phyloP scores from a whole-genome alignment of 2,888 invertebrate species.

The Pachydiplax longipennis region DNA sequence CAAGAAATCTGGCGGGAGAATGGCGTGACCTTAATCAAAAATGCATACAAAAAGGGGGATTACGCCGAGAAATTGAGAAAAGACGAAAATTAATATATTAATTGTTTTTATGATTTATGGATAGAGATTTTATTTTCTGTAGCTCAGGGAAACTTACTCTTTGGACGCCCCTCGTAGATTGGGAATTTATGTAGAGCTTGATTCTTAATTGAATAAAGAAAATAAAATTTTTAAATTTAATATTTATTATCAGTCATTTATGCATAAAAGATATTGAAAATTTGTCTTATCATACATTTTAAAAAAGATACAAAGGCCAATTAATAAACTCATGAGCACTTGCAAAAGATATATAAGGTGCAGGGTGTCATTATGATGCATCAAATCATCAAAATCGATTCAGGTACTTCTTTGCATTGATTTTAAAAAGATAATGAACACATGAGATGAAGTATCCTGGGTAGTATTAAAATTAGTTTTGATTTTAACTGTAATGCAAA shows the following conservation, averaged over 20 bases:
- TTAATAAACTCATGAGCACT: slow-evolving; percentile 10
- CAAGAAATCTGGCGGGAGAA: too few relatives aligned
- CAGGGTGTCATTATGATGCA: slow-evolving; percentile 5
- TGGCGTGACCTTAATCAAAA: too few relatives aligned
- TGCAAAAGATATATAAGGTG: slow-evolving; percentile 19
- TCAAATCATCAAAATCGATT: slow-evolving; percentile 8
- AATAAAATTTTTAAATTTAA: background rate
- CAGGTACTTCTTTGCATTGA: slow-evolving; percentile 19
- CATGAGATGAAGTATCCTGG: slow-evolving; percentile 14
- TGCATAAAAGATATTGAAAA: slow-evolving; percentile 39
- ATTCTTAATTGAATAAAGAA: background rate
- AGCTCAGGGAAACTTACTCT: too few relatives aligned
- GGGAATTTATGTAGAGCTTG: too few relatives aligned
- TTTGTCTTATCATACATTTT: slow-evolving; percentile 10
- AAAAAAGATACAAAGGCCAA: slow-evolving; percentile 36
- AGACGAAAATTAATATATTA: too few relatives aligned
- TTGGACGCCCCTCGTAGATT: too few relatives aligned
- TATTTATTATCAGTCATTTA: slow-evolving; percentile 44
- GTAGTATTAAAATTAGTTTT: background rate
- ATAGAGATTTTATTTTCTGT: too few relatives aligned
- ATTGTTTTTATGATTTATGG: too few relatives aligned
- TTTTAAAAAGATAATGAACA: slow-evolving; percentile 34
- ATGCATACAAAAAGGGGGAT: too few relatives aligned
- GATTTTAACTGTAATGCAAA: background rate
- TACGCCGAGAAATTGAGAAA: too few relatives aligned